Evolutionary conservation across 2,797 vertebrate genomes (phyloP).

Genomic region (Cyprinella venusta): DNA sequence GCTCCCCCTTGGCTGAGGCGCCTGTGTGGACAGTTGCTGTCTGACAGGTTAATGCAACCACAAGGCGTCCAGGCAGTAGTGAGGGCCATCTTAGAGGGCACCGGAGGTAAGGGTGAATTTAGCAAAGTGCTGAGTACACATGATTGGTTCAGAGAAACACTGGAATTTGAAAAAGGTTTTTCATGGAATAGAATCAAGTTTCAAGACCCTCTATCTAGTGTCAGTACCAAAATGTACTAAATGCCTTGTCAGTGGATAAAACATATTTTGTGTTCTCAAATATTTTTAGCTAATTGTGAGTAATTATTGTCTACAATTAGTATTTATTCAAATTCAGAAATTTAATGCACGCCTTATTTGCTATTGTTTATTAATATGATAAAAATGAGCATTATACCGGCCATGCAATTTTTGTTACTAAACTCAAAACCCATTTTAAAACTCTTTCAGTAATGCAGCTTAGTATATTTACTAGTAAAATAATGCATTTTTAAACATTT

Average conservation of each 20-base stretch:
- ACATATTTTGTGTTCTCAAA: not conserved
- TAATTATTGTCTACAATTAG: not conserved
- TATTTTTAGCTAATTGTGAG: not conserved
- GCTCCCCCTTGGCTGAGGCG: conserved; percentile 86
- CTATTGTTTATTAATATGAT: not conserved
- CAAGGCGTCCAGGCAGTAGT: conserved; percentile 88
- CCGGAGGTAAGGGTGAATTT: conserved; percentile 77
- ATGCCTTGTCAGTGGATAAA: not conserved
- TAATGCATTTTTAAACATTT: not conserved
- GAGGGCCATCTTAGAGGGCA: conserved; percentile 86
- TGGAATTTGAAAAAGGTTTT: not conserved
- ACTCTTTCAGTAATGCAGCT: not conserved
- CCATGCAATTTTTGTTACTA: not conserved
- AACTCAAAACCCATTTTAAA: not conserved
- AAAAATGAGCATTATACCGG: not conserved
- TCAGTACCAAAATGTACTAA: not conserved
- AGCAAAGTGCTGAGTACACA: not conserved
- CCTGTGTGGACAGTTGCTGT: conserved; percentile 90
- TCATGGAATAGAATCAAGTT: not conserved
- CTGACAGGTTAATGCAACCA: conserved; percentile 86
- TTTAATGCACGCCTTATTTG: not conserved
- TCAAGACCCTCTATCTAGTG: not conserved
- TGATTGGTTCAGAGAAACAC: not conserved
- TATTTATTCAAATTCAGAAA: not conserved
- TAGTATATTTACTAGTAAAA: not conserved